phyloP scores from a whole-genome alignment of 2,888 invertebrate genomes.

The Drosophila histrio region DNA sequence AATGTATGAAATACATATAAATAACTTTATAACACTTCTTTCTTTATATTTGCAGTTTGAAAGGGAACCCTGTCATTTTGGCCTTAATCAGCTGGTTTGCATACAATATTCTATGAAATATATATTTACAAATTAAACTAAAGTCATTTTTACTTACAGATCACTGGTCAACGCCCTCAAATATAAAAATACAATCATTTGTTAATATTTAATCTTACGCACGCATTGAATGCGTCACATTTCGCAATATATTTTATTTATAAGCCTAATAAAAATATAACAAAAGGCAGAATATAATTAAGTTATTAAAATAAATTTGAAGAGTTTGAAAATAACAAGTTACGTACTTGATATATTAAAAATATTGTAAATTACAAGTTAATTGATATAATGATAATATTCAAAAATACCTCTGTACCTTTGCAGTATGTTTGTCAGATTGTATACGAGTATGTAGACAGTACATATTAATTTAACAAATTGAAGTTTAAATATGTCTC shows the following conservation, averaged over 20 bases:
- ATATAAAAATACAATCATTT: neutral
- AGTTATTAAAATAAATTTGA: neutral
- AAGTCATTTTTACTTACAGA: slow-evolving; percentile 22
- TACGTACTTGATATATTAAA: neutral
- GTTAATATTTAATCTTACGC: neutral
- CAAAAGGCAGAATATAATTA: neutral
- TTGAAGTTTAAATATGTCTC: neutral
- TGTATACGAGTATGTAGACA: neutral
- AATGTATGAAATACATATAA: neutral
- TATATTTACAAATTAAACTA: slow-evolving; percentile 1
- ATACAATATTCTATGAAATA: neutral
- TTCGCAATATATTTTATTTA: neutral
- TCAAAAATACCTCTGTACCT: neutral
- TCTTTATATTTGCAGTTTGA: slow-evolving; percentile 18
- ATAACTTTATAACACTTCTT: neutral
- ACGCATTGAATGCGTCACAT: neutral
- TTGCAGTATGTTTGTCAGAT: neutral
- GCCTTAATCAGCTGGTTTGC: slow-evolving; percentile 23
- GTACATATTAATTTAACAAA: neutral
- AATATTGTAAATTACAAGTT: neutral
- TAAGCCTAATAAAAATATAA: neutral
- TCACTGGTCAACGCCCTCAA: neutral
- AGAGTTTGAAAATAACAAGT: neutral
- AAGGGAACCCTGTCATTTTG: neutral
- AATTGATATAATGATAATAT: neutral